Percentiles rank a stretch among this genome's conserved stretches.
phyloP scores from a whole-genome alignment of 2,113 vertebrate species.

The Myotis yumanensis region DNA sequence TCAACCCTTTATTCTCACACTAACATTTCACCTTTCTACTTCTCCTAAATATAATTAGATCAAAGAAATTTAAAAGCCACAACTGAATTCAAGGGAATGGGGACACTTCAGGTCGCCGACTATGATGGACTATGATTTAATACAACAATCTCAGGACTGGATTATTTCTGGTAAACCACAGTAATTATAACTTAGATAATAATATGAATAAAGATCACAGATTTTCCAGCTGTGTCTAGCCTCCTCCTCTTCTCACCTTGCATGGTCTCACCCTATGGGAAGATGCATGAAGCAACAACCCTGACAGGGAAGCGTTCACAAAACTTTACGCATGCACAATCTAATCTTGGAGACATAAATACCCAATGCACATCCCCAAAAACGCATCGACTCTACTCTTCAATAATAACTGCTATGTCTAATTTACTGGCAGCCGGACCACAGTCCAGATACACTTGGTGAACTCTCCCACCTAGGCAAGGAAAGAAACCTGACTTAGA shows the following conservation, averaged over 20 bases:
- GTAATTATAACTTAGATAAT: not conserved
- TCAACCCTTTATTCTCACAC: not conserved
- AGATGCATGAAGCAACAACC: not conserved
- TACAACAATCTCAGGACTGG: not conserved
- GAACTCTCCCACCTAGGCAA: not conserved
- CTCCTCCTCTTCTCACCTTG: not conserved
- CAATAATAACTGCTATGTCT: not conserved
- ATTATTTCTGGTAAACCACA: not conserved
- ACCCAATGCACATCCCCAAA: not conserved
- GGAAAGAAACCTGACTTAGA: not conserved
- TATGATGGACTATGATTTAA: not conserved
- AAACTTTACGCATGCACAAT: not conserved
- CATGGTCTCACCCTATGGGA: not conserved
- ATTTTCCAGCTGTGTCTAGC: not conserved
- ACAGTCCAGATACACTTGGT: not conserved
- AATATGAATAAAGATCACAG: not conserved
- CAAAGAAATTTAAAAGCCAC: conserved; percentile 10
- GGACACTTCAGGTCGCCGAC: not conserved
- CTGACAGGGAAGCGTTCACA: not conserved
- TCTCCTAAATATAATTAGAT: not conserved
- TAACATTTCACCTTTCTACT: not conserved
- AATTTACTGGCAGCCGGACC: not conserved
- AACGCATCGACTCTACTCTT: not conserved
- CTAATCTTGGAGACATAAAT: not conserved
- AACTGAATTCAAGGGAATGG: not conserved